These are phyloP conservation scores for Bombus pyrosoma DNA, from an alignment of 1,140 invertebrate genomes.

Conservation along the genomic window DNA sequence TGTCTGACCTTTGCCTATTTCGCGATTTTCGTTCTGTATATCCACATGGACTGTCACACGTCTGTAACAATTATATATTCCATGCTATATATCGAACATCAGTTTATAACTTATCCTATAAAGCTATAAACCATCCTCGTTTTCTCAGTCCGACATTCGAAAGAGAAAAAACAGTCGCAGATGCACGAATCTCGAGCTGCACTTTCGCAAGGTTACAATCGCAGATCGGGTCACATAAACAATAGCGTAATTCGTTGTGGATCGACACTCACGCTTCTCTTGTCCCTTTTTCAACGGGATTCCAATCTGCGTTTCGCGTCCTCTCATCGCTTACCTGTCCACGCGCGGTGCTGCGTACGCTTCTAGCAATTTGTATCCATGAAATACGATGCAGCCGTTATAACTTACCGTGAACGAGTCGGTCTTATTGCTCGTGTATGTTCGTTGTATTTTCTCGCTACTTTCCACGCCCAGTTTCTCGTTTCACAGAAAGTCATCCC, in stretches of 20 bases:
- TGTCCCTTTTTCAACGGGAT: neutral
- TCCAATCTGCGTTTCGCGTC: constrained; percentile 20
- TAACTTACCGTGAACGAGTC: constrained; percentile 50
- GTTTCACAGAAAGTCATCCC: neutral
- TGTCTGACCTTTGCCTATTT: too few species aligned
- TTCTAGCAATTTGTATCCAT: constrained; percentile 50
- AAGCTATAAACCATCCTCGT: neutral
- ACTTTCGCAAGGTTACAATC: neutral
- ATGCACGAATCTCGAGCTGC: too few species aligned
- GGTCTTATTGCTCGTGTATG: constrained; percentile 36
- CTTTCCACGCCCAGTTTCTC: neutral
- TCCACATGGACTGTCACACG: too few species aligned
- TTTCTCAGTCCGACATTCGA: neutral
- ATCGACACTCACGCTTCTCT: neutral
- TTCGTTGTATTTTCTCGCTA: neutral
- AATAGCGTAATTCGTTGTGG: neutral
- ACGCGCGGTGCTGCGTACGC: neutral
- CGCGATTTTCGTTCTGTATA: too few species aligned
- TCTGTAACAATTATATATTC: too few species aligned
- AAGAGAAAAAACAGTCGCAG: neutral
- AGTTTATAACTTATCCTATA: too few species aligned
- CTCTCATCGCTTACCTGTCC: constrained; percentile 16
- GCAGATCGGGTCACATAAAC: neutral
- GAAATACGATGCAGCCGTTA: constrained; percentile 54
- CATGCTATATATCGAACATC: too few species aligned